Evolutionary conservation across 2,113 vertebrate species (phyloP).

Genomic region (Laticauda laticaudata): DNA sequence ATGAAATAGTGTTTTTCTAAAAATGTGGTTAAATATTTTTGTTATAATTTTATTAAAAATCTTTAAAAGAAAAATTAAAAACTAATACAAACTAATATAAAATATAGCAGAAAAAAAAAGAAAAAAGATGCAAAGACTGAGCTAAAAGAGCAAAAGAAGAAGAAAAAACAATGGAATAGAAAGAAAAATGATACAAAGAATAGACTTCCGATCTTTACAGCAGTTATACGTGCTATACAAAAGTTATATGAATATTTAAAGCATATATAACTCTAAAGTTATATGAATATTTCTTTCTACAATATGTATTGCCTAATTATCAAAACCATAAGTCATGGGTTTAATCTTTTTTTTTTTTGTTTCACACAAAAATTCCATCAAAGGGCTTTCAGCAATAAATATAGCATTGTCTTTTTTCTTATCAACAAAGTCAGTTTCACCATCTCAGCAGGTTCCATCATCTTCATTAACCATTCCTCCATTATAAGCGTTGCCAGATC

Average conservation of each 20-base stretch:
- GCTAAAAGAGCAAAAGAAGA: not conserved
- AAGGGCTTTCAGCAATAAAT: not conserved
- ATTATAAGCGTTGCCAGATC: not conserved
- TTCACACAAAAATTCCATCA: not conserved
- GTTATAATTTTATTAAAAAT: not conserved
- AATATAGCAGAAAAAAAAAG: not conserved
- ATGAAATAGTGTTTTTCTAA: not conserved
- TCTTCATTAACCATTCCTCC: not conserved
- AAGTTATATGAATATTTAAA: not conserved
- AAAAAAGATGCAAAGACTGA: not conserved
- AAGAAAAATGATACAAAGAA: not conserved
- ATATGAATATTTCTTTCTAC: not conserved
- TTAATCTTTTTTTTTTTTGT: not conserved
- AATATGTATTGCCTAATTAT: not conserved
- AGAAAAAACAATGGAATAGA: not conserved
- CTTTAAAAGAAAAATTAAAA: not conserved
- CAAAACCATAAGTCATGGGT: not conserved
- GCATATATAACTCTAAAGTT: no score
- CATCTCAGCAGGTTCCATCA: not conserved
- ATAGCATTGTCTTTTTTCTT: not conserved
- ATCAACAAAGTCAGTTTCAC: not conserved
- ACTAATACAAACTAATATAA: not conserved
- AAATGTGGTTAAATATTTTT: not conserved
- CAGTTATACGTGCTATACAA: not conserved
- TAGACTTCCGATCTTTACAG: not conserved